phyloP scores from a whole-genome alignment of 1,140 invertebrate species.

The Formica exsecta region DNA sequence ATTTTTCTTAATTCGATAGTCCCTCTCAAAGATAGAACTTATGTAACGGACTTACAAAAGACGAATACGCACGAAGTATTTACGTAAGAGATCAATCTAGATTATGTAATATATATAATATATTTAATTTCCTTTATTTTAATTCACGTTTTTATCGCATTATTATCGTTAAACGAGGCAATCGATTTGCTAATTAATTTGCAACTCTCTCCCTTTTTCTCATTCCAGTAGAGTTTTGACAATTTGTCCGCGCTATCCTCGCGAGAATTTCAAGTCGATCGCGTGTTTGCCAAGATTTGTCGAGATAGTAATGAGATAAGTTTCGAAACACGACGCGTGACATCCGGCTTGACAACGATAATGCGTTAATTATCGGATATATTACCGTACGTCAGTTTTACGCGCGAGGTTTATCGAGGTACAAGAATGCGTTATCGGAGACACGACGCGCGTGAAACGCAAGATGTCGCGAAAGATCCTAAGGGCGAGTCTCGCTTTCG shows the following conservation, averaged over 20 bases:
- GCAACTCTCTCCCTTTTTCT: background rate
- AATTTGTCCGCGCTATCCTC: background rate
- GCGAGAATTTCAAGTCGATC: background rate
- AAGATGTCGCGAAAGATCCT: constrained; percentile 11
- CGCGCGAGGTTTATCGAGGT: background rate
- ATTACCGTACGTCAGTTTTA: background rate
- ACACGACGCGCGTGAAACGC: background rate
- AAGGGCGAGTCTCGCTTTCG: constrained; percentile 54
- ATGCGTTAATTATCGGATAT: constrained; percentile 5
- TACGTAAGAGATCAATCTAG: constrained; percentile 10
- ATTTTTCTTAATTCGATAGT: background rate
- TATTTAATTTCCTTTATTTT: background rate
- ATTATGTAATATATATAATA: background rate
- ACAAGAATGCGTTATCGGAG: constrained; percentile 4
- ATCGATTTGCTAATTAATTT: background rate
- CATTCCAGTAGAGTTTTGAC: background rate
- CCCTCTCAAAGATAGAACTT: background rate
- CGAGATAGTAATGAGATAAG: background rate
- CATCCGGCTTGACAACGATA: constrained; percentile 4
- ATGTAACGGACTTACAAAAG: constrained; percentile 5
- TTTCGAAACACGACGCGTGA: constrained; percentile 40
- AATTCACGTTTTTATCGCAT: background rate
- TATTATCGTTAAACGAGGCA: background rate
- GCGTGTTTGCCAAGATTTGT: background rate
- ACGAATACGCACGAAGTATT: constrained; percentile 17